phyloP scores from a whole-genome alignment of 2,888 invertebrate genomes.

The Drepana falcataria region DNA sequence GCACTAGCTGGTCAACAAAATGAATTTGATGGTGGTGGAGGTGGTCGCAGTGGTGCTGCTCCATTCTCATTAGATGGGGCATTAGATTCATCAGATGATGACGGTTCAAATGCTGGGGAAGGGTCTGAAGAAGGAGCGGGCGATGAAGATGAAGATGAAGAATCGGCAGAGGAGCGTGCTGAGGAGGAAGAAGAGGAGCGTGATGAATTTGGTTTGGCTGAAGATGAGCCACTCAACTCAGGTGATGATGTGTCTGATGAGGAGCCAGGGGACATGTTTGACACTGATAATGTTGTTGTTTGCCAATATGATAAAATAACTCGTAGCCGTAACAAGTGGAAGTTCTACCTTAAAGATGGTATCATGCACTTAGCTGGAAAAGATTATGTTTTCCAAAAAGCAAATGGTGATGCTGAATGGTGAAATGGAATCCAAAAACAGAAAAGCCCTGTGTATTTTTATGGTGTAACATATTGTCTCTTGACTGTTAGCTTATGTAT shows the following conservation, averaged over 20 bases:
- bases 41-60: conserved; percentile 64
- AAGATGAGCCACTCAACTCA: conserved; percentile 95
- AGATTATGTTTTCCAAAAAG: conserved; percentile 99
- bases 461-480: conserved; percentile 48
- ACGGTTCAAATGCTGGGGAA: conserved; percentile 80
- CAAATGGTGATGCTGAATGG: conserved; percentile 99
- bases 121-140: conserved; percentile 84
- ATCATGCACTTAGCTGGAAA: conserved; percentile 99
- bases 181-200: conserved; percentile 84
- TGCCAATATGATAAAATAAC: conserved; percentile 99
- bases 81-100: conserved; percentile 85
- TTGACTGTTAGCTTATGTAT: conserved; percentile 41
- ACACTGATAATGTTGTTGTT: conserved; percentile 99
- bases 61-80: conserved; percentile 81
- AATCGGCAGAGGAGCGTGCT: conserved; percentile 83
- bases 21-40: conserved; percentile 71
- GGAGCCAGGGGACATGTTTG: conserved; percentile 95
- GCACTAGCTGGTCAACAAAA: conserved; percentile 80
- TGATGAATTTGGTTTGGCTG: conserved; percentile 81
- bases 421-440: conserved; percentile 68
- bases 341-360: conserved; percentile 99
- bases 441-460: conserved; percentile 55
- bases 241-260: conserved; percentile 99
- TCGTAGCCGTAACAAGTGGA: conserved; percentile 99
- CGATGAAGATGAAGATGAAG: conserved; percentile 87